Conservation (phyloP, 2,113 vertebrate species). For the Osmerus eperlanus region DNA sequence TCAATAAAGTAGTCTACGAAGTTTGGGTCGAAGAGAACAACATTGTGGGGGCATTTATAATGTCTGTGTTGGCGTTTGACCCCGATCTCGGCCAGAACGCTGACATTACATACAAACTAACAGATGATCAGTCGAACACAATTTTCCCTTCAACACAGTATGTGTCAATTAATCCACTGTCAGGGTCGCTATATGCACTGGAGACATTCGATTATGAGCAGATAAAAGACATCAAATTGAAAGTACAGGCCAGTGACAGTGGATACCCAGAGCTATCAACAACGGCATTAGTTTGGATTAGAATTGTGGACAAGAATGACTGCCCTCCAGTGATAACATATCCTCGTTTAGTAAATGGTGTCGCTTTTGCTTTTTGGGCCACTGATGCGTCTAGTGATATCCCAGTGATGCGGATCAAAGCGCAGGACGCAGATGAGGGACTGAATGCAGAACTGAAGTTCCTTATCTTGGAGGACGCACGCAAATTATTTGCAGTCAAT, state of each 20-base stretch:
- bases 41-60: constrained; percentile 69
- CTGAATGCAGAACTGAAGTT: constrained; percentile 22
- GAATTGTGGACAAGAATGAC: constrained; percentile 78
- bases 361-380: constrained; percentile 15
- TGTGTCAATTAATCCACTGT: constrained; percentile 68
- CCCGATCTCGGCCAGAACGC: constrained; percentile 74
- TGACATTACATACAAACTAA: constrained; percentile 71
- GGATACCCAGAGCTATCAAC: constrained; percentile 71
- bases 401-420: neutral
- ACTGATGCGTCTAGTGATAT: constrained; percentile 7
- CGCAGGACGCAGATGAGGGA: constrained; percentile 10
- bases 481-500: constrained; percentile 36
- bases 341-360: constrained; percentile 31
- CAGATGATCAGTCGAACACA: constrained; percentile 63
- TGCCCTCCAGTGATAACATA: constrained; percentile 60
- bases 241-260: constrained; percentile 70
- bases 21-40: constrained; percentile 75
- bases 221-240: constrained; percentile 71
- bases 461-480: constrained; percentile 36
- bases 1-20: constrained; percentile 68
- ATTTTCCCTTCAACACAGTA: constrained; percentile 73
- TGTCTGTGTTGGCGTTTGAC: constrained; percentile 66
- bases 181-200: constrained; percentile 74
- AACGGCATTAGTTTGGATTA: constrained; percentile 69
- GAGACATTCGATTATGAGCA: constrained; percentile 76